Percentiles rank a stretch among this genome's conserved stretches.
phyloP scores from a whole-genome alignment of 2,113 vertebrate species.

The Hippocampus comes region DNA sequence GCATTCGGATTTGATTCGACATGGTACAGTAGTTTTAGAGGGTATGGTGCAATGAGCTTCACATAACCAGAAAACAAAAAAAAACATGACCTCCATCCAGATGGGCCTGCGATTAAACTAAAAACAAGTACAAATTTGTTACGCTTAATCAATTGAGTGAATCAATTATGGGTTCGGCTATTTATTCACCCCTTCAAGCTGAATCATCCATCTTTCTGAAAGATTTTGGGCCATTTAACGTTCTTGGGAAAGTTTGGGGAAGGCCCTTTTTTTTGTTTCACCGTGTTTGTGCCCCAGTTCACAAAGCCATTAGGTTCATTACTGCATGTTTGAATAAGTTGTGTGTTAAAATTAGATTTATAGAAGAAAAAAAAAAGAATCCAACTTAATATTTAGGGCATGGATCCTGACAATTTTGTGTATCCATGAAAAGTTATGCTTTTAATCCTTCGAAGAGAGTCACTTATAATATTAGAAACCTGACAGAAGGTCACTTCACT shows the following conservation, averaged over 20 bases:
- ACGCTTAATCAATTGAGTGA: slow-evolving; percentile 2
- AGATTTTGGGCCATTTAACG: background rate
- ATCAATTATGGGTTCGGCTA: background rate
- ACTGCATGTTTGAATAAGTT: too few relatives aligned
- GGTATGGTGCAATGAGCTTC: too few relatives aligned
- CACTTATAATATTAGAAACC: slow-evolving; percentile 8
- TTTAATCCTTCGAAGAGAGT: background rate
- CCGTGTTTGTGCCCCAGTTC: background rate
- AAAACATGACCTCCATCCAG: background rate
- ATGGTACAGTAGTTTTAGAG: too few relatives aligned
- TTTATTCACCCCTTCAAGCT: background rate
- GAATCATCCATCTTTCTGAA: too few relatives aligned
- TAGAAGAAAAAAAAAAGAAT: too few relatives aligned
- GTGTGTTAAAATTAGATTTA: background rate
- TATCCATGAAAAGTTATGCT: slow-evolving; percentile 9
- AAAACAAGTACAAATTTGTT: background rate
- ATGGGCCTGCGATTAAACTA: background rate
- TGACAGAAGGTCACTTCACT: background rate
- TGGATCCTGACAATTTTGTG: background rate
- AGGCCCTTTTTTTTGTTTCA: background rate
- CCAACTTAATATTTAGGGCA: background rate
- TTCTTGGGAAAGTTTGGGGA: background rate
- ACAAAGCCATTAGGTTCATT: background rate
- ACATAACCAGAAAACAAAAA: too few relatives aligned
- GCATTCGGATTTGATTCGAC: too few relatives aligned